Base-by-base conservation (phyloP, 2,797 vertebrate genomes). In the Centroberyx gerrardi region DNA sequence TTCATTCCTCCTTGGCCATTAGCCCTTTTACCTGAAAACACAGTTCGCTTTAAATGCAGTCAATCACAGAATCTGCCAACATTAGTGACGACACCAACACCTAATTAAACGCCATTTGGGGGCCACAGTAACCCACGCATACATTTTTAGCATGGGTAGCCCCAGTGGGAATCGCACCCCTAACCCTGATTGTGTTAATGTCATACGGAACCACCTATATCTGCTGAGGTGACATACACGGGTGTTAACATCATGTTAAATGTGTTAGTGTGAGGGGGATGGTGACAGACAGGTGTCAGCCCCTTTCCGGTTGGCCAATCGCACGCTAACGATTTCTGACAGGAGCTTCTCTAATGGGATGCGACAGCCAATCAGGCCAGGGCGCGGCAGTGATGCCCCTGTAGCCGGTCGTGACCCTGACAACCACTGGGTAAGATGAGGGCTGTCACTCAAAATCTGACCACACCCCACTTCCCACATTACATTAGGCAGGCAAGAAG, bases 261-360 rank as follows among this genome's bases (percentile, higher is more conserved):
- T 36, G 31, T 22, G 51, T 70, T 65, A 72, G 69, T 40, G 17
- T 62, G 48, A 56, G 55, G 78, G 15, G 38, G 53, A 68, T n/a
- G 52, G 44, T 81, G 78, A 85, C 73, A 74, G 68, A 70, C 15
- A 73, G 75, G 67, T 79, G 83, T 77, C 78, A 62, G 66, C 66
- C 75, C 52, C 55, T 62, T 60, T 72, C 48, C 38, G 15, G 66
- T 72, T 14, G 69, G 71, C 68, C 71, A 63, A 46, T 63, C 65
- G 17, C 64, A 38, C 38, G 17, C 63, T 72, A 59, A 62, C 64
- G 46, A 42, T 62, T 56, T 78, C 52, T 68, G 80, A 85, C 81
- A 83, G 65, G 63, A 31, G 18, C 64, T 33, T 38, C 62, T 36
- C 42, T 76, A 46, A 67, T 72, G 54, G 60, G 40, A n/a, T 49